These are phyloP conservation scores for Pangasianodon gigas DNA, from an alignment of 2,113 vertebrate species.

Conservation along the genomic window DNA sequence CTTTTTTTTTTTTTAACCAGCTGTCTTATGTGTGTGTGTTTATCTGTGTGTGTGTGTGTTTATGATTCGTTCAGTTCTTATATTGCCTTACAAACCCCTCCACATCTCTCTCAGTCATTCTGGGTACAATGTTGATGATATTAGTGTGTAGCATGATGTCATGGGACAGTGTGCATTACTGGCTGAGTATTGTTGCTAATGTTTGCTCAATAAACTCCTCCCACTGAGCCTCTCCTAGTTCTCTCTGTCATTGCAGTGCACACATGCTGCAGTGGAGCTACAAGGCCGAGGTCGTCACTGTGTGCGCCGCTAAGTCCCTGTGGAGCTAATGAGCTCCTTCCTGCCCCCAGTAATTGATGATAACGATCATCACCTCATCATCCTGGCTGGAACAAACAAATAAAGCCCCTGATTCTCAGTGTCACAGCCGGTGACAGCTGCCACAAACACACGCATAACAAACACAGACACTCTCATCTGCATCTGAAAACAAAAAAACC, in stretches of 20 bases:
- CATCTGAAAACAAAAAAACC: not conserved
- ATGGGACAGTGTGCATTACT: slow-evolving; percentile 10
- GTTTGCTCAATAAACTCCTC: slow-evolving; percentile 8
- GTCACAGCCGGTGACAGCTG: slow-evolving; percentile 26
- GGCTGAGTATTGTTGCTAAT: slow-evolving; percentile 3
- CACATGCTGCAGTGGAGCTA: slow-evolving; percentile 12
- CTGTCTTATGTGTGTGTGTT: not conserved
- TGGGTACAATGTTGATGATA: not conserved
- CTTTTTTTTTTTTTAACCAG: not conserved
- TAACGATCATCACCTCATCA: slow-evolving; percentile 47
- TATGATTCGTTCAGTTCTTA: not conserved
- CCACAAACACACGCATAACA: slow-evolving; percentile 12
- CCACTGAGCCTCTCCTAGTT: not conserved
- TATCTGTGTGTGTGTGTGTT: not conserved
- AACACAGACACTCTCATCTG: slow-evolving; percentile 27
- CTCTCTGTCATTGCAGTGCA: not conserved
- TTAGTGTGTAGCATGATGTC: slow-evolving; percentile 8
- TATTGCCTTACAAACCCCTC: not conserved
- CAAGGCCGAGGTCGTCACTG: not conserved
- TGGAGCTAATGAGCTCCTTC: slow-evolving; percentile 50
- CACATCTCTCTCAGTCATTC: not conserved
- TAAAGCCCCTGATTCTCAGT: slow-evolving; percentile 41
- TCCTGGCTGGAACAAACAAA: slow-evolving; percentile 56
- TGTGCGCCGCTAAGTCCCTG: slow-evolving; percentile 17
- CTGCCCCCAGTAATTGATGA: slow-evolving; percentile 49